Percentiles rank a stretch among this genome's conserved stretches.
These are phyloP conservation scores for Fistularia tabacaria DNA, from an alignment of 2,797 vertebrate genomes.

Conservation along the genomic window DNA sequence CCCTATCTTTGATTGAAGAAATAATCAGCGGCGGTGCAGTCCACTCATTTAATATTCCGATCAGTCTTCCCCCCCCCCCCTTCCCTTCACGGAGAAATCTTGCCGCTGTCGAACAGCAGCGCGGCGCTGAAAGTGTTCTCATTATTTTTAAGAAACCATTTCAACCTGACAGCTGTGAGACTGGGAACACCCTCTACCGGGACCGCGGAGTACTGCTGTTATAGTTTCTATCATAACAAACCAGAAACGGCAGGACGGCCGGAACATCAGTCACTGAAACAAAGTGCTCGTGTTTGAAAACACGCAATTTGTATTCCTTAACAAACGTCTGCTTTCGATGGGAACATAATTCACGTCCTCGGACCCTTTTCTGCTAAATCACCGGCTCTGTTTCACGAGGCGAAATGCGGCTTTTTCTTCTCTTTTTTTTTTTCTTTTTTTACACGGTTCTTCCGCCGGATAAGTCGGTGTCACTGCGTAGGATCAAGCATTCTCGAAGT, in stretches of 20 bases:
- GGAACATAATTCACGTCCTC: not conserved
- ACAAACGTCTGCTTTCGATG: not conserved
- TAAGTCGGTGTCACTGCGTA: no score
- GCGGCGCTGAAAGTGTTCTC: conserved; percentile 18
- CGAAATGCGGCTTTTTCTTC: no score
- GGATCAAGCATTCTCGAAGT: no score
- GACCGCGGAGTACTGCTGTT: conserved; percentile 26
- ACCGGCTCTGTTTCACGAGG: not conserved
- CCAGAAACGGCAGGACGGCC: conserved; percentile 3
- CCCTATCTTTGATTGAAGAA: conserved; percentile 42
- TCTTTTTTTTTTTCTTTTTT: no score
- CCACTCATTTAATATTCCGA: conserved; percentile 47
- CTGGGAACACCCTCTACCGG: conserved; percentile 30
- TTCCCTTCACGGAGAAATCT: conserved; percentile 25
- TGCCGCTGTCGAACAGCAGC: conserved; percentile 22
- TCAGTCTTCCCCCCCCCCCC: conserved; percentile 16
- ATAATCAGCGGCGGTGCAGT: conserved; percentile 43
- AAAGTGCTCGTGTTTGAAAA: no score
- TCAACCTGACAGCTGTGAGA: conserved; percentile 15
- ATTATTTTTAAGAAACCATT: conserved; percentile 39
- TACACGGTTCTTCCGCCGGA: no score
- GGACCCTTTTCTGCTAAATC: no score
- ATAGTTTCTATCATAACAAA: conserved; percentile 17
- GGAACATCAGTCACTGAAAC: not conserved
- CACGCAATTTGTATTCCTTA: no score